phyloP scores from a whole-genome alignment of 37 sponge, comb jelly and placozoan genomes.

The Geodia barretti region DNA sequence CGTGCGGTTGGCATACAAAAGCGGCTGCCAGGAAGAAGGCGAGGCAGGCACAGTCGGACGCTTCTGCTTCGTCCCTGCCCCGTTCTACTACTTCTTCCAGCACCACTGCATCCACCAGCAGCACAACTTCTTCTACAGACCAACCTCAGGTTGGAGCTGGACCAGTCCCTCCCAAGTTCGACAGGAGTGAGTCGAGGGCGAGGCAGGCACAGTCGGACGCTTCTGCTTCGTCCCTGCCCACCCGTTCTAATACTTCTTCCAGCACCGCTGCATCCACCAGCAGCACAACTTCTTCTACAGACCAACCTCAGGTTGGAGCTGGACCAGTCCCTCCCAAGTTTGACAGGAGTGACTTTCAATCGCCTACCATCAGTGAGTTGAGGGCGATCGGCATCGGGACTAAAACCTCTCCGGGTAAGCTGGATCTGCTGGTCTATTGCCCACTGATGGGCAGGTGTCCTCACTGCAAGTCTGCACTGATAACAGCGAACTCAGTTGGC shows the following conservation, averaged over 20 bases:
- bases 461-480: constrained; percentile 42
- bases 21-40: constrained; percentile 39
- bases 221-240: too few species aligned
- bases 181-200: constrained; percentile 18
- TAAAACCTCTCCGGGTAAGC: constrained; percentile 20
- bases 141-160: constrained; percentile 2
- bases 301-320: too few species aligned
- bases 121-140: neutral
- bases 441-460: constrained; percentile 45
- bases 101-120: constrained; percentile 1
- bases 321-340: constrained; percentile 29
- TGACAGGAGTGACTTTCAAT: constrained; percentile 14
- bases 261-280: neutral
- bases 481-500: constrained; percentile 40
- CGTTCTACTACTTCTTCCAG: neutral
- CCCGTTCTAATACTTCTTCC: neutral
- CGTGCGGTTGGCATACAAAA: constrained; percentile 57
- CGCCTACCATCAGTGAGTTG: constrained; percentile 6
- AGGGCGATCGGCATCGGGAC: constrained; percentile 32
- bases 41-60: constrained; percentile 29
- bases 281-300: neutral
- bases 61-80: constrained; percentile 5
- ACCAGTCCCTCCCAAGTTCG: constrained; percentile 23
- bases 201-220: too few species aligned
- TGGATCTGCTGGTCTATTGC: constrained; percentile 39